Evolutionary conservation across 2,888 invertebrate genomes (phyloP).

Genomic region (Chalcosyrphus nemorum): DNA sequence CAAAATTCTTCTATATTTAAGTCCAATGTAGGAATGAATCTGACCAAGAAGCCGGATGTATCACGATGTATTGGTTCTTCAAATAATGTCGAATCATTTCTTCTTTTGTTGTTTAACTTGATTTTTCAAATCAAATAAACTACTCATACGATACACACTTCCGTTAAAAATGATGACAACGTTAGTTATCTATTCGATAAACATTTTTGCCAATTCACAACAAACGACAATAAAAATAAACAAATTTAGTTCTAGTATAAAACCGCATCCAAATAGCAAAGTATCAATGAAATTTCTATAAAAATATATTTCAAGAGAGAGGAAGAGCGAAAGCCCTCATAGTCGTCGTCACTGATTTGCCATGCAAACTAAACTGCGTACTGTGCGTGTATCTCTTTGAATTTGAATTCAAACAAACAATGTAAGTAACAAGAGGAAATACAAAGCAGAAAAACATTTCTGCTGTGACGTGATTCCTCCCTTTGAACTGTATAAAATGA

Average conservation of each 20-base stretch:
- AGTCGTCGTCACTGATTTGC: background rate
- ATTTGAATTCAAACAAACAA: background rate
- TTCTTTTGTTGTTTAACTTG: background rate
- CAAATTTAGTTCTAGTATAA: no score
- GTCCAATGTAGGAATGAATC: no score
- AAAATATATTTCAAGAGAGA: background rate
- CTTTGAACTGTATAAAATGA: background rate
- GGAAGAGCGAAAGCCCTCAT: background rate
- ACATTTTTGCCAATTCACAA: background rate
- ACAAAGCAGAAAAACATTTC: constrained; percentile 27
- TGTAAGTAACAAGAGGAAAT: background rate
- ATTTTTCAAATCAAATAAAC: background rate
- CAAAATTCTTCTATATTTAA: no score
- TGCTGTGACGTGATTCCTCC: constrained; percentile 1
- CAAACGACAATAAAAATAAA: background rate
- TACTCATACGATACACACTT: background rate
- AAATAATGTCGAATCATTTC: no score
- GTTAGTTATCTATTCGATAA: background rate
- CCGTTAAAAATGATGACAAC: background rate
- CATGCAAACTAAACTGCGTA: background rate
- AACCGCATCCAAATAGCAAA: background rate
- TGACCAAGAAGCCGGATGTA: no score
- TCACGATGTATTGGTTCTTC: no score
- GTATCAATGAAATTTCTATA: background rate
- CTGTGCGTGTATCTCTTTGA: background rate